Evolutionary conservation across 2,888 invertebrate genomes (phyloP), one percentile per base, ranked within the genome.

Genomic region (Xanthia togata): DNA sequence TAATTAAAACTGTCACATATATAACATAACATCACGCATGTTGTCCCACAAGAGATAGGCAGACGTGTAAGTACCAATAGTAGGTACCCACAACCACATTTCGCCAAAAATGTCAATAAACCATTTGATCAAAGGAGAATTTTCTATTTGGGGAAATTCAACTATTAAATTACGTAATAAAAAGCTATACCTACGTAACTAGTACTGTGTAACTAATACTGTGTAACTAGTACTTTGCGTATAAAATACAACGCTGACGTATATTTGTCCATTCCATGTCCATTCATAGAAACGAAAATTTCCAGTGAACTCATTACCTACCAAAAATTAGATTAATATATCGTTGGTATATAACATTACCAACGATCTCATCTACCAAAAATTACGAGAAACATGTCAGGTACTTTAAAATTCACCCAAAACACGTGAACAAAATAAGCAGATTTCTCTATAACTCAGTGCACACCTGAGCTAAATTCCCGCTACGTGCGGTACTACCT

Each of bases 401-500:
- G 47, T 70, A 31, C 38, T 78, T 50, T 63, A 65, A 79, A 74
- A 75, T 86, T 74, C 41, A 67, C 20, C 59, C 38, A 71, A 86
- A 82, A 64, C 31, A 60, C 74, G 35, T 70, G 64, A 78, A 64
- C 65, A 44, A 86, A 86, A 84, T 87, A 81, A 84, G 68, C 78
- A 73, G 73, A 84, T 85, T 90, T 86, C 81, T 87, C 71, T 75
- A 78, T 72, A 78, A 88, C 86, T 85, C 73, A 72, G 79, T 69
- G 79, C 81, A 80, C 87, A 90, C 90, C 90, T 90, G 90, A 85
- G 84, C 88, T 89, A 90, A 92, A 92, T 91, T 90, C 89, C 86
- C 88, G 86, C 84, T 90, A 89, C 91, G 91, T 93, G 90, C 89
- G 89, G 89, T 63, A 17, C 73, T 88, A 90, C 91, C 90, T 92